Evolutionary conservation across 1,140 invertebrate species (phyloP).

Genomic region (Calliopsis andreniformis): DNA sequence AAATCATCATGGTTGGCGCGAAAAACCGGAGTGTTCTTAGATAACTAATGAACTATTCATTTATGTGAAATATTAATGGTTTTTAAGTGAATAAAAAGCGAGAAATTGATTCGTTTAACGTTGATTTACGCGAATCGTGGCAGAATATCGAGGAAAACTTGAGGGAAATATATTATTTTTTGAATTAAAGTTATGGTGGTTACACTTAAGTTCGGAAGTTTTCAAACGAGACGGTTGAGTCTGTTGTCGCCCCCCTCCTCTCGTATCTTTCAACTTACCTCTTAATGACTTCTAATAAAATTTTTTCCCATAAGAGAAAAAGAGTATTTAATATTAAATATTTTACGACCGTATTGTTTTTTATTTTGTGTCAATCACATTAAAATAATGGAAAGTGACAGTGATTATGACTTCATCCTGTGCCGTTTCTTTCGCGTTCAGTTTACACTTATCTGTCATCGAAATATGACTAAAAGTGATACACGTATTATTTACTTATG

Average conservation of each 20-base stretch:
- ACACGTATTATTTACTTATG: not conserved
- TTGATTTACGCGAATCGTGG: not conserved
- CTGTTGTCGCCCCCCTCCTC: slow-evolving; percentile 34
- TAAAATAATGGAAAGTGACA: not conserved
- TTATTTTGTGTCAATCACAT: not conserved
- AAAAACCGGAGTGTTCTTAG: slow-evolving; percentile 61
- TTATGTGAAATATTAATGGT: not conserved
- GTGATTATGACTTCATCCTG: not conserved
- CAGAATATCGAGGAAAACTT: not conserved
- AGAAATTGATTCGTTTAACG: not conserved
- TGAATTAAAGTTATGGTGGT: slow-evolving; percentile 37
- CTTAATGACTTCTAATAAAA: slow-evolving; percentile 8
- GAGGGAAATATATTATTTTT: slow-evolving; percentile 40
- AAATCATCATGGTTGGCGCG: slow-evolving; percentile 74
- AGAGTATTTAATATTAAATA: not conserved
- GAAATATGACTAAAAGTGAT: not conserved
- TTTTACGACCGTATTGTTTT: not conserved
- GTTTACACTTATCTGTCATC: not conserved
- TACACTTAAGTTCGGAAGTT: slow-evolving; percentile 44
- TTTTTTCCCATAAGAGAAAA: not conserved
- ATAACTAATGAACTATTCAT: slow-evolving; percentile 27
- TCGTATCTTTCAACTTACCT: slow-evolving; percentile 24
- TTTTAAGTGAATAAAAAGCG: not conserved
- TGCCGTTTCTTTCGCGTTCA: not conserved
- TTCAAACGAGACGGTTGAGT: slow-evolving; percentile 57